Evolutionary conservation across 1,140 invertebrate genomes (phyloP), one percentile per base, ranked within the genome.

Genomic region (Drosophila tsacasi): DNA sequence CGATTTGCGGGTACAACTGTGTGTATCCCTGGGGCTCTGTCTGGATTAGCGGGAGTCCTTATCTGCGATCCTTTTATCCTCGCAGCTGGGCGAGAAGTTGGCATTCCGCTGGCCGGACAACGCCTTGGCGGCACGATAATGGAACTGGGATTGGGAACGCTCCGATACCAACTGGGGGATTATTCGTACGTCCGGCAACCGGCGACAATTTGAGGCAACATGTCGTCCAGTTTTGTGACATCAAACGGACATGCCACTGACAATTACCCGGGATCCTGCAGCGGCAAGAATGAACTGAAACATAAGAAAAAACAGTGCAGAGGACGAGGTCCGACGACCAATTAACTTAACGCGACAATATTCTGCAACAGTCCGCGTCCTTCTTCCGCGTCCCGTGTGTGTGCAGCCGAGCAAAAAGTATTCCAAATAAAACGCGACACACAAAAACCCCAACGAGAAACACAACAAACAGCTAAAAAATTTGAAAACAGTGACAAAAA

Each of bases 311-410:
- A 50, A 39, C 4, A 17, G 32, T 23, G 13, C 52, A 50, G 25
- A 17, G 65, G 64, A 55, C 66, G 68, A 60, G 49, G 49, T 50
- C 49, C 76, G 35, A 12, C 35, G 72, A 72, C 71, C 85, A 90
- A 90, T 90, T 90, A 90, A 90, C 64, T 90, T 90, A 90, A 67
- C 72, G 83, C 81, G 63, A 85, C 81, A 91, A 74, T 85, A 89
- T 90, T 82, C 85, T 84, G 85, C 60, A 60, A 27, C 63, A 61
- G 57, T 39, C 57, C 49, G n/a, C 49, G 49, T 62, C 57, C 68
- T 71, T 47, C 30, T 47, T n/a, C 7, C 35, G 27, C 19, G 37
- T 46, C 10, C 10, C 23, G 49, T 78, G 61, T 65, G 61, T 73
- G 78, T 79, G 79, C 79, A 76, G 35, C 60, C 49, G 65, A 71